Conservation (phyloP, 2,113 vertebrate genomes). For the Stomatorhinus ivindoensis region DNA sequence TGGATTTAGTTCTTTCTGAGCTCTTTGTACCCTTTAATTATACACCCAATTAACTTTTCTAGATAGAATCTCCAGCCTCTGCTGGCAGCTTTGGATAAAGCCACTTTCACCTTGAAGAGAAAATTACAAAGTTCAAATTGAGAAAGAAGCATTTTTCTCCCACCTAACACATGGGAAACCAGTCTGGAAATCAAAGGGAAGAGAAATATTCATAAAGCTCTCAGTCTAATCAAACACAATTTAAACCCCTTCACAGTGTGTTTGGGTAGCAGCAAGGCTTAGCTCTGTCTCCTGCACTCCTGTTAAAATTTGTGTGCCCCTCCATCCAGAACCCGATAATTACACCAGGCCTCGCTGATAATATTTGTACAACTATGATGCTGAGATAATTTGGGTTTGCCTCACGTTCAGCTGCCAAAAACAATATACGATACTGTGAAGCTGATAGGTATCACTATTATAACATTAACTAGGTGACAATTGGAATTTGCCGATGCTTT, state of each 20-base stretch:
- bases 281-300: not conserved
- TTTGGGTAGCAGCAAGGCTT: not conserved
- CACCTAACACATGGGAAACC: not conserved
- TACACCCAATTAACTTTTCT: not conserved
- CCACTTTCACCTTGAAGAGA: constrained; percentile 11
- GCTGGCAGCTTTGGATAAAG: not conserved
- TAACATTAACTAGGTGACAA: not conserved
- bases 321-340: not conserved
- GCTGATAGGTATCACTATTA: not conserved
- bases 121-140: not conserved
- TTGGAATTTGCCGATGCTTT: not conserved
- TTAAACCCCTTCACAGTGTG: not conserved
- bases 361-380: not conserved
- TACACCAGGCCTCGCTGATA: not conserved
- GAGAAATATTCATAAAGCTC: not conserved
- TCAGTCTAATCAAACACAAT: not conserved
- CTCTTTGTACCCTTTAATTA: constrained; percentile 13
- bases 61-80: constrained; percentile 10
- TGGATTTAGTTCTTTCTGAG: not conserved
- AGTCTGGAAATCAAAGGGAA: not conserved
- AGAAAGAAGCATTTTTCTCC: not conserved
- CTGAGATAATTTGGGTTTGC: not conserved
- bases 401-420: constrained; percentile 1
- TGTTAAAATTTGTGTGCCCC: not conserved
- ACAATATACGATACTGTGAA: not conserved